These are phyloP conservation scores for Drosophila ohnishii DNA, from an alignment of 1,140 invertebrate genomes.

Conservation along the genomic window DNA sequence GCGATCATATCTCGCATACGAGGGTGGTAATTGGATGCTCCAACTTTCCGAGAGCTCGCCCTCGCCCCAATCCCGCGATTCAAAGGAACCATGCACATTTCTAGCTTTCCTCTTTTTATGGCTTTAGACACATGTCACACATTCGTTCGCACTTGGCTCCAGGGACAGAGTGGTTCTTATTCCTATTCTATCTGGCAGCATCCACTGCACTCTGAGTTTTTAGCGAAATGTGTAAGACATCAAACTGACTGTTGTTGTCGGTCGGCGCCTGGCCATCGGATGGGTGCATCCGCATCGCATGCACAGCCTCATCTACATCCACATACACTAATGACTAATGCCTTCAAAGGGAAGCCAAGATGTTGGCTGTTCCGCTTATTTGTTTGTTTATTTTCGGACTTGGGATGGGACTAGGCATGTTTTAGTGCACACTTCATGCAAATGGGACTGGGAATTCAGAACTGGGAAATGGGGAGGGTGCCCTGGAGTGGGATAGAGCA, in stretches of 20 bases:
- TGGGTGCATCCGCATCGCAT: conserved; percentile 15
- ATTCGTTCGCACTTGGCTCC: conserved; percentile 58
- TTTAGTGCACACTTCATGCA: conserved; percentile 64
- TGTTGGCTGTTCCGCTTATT: conserved; percentile 55
- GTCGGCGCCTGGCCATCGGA: conserved; percentile 24
- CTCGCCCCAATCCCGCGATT: conserved; percentile 7
- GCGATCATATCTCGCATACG: not conserved
- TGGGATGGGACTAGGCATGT: conserved; percentile 28
- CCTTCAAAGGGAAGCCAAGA: conserved; percentile 64
- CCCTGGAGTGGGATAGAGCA: conserved; percentile 15
- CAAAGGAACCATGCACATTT: conserved; percentile 11
- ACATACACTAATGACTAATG: conserved; percentile 65
- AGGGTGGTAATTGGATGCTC: conserved; percentile 32
- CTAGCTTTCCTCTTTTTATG: conserved; percentile 15
- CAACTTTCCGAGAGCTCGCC: not conserved
- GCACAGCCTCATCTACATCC: conserved; percentile 31
- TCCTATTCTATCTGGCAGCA: conserved; percentile 14
- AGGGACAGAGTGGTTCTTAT: conserved; percentile 3
- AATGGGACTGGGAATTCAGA: conserved; percentile 44
- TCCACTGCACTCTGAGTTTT: conserved; percentile 18
- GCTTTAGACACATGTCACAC: conserved; percentile 62
- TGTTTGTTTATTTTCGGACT: conserved; percentile 74
- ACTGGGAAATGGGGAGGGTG: conserved; percentile 4
- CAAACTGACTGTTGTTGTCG: conserved; percentile 31
- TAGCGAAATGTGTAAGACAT: conserved; percentile 56